Evolutionary conservation across 2,113 vertebrate species (phyloP).

Genomic region (Potamarius usumacintae): DNA sequence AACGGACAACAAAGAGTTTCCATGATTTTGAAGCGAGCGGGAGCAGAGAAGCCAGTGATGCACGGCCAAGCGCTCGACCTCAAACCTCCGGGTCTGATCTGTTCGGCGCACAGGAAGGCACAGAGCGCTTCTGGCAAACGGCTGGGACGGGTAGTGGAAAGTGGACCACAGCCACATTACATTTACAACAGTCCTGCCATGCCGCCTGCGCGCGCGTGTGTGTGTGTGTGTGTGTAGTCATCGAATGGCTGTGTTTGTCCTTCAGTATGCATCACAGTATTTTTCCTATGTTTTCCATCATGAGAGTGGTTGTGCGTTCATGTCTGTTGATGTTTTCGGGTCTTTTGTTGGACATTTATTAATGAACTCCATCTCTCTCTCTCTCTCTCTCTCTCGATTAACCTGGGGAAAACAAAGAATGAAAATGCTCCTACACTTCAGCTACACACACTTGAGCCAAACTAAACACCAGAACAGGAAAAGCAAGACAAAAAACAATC

Average conservation of each 20-base stretch:
- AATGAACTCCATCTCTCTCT: background rate
- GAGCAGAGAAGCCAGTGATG: background rate
- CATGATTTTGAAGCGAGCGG: background rate
- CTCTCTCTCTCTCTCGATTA: background rate
- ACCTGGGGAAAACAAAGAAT: background rate
- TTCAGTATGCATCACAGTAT: background rate
- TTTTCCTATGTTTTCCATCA: background rate
- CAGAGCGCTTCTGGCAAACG: background rate
- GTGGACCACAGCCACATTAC: constrained; percentile 20
- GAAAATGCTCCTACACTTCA: background rate
- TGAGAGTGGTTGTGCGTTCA: background rate
- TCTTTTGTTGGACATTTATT: background rate
- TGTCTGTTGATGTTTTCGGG: background rate
- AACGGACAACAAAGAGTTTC: background rate
- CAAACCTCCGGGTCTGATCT: constrained; percentile 18
- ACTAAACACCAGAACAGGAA: constrained; percentile 16
- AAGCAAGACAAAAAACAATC: constrained; percentile 14
- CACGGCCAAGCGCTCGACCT: background rate
- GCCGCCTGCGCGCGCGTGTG: background rate
- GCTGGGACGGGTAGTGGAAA: background rate
- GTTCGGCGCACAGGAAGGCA: background rate
- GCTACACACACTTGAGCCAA: constrained; percentile 16
- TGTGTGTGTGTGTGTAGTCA: constrained; percentile 3
- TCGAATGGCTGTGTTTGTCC: background rate
- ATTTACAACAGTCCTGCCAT: constrained; percentile 3